Percentiles rank a stretch among this genome's conserved stretches.
These are phyloP conservation scores for Aelia acuminata DNA, from an alignment of 2,888 invertebrate genomes.

Conservation along the genomic window DNA sequence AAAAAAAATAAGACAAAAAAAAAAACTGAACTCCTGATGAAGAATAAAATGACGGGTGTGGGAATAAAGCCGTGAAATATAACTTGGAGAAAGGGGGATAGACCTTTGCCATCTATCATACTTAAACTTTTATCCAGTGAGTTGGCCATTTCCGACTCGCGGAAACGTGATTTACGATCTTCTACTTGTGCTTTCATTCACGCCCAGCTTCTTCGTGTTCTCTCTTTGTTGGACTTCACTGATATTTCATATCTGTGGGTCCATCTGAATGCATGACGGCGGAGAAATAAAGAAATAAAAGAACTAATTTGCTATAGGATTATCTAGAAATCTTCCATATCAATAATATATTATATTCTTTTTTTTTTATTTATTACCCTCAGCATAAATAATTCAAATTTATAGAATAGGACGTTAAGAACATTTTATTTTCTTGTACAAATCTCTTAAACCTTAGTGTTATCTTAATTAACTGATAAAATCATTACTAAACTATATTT, in stretches of 20 bases:
- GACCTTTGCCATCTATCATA: background rate
- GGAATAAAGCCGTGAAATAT: slow-evolving; percentile 1
- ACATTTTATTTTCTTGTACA: no score
- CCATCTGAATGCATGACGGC: no score
- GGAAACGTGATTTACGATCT: background rate
- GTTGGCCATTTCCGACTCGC: background rate
- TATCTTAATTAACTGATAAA: no score
- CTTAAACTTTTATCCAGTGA: slow-evolving; percentile 39
- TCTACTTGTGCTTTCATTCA: background rate
- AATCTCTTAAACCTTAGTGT: no score
- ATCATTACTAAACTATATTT: no score
- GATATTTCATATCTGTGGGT: background rate
- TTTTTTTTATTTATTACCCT: no score
- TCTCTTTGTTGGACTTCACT: background rate
- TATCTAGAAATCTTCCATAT: no score
- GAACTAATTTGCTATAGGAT: no score
- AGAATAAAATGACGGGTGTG: background rate
- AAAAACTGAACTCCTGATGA: background rate
- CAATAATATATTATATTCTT: no score
- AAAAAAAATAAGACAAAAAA: background rate
- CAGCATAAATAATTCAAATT: no score
- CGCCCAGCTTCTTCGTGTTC: background rate
- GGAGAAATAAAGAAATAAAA: no score
- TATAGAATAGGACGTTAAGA: no score
- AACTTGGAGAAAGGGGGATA: background rate